A percentile compares a stretch with the other conserved stretches of the same genome.
phyloP scores from a whole-genome alignment of 2,113 vertebrate species.

The Bucco capensis region DNA sequence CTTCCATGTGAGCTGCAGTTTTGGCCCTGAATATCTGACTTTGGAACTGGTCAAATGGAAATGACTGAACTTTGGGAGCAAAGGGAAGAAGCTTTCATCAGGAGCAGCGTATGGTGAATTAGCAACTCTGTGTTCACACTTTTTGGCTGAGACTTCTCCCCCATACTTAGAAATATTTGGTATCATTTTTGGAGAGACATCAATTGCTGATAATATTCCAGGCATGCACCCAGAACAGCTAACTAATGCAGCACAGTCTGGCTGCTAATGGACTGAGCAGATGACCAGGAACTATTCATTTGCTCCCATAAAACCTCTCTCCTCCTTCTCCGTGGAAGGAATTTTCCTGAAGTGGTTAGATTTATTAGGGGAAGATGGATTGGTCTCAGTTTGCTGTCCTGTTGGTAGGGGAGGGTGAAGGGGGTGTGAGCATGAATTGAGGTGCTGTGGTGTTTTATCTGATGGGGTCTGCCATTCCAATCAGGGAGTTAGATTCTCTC shows the following conservation, averaged over 20 bases:
- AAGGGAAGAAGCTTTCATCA: not conserved
- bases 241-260: not conserved
- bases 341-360: not conserved
- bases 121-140: not conserved
- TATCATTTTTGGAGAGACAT: not conserved
- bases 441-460: not conserved
- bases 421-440: not conserved
- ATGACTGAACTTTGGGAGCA: not conserved
- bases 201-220: not conserved
- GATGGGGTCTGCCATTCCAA: not conserved
- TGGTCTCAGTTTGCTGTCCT: not conserved
- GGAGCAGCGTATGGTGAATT: not conserved
- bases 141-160: not conserved
- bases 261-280: not conserved
- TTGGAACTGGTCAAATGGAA: not conserved
- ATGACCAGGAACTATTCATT: not conserved
- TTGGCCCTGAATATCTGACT: not conserved
- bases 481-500: not conserved
- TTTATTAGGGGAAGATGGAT: not conserved
- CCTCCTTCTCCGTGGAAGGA: not conserved
- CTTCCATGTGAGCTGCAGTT: not conserved
- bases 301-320: not conserved
- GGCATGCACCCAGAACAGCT: not conserved
- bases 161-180: not conserved
- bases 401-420: not conserved